Evolutionary conservation across 2,113 vertebrate genomes (phyloP), one percentile per base, ranked within the genome.

Genomic region (Platycercus adscitus): DNA sequence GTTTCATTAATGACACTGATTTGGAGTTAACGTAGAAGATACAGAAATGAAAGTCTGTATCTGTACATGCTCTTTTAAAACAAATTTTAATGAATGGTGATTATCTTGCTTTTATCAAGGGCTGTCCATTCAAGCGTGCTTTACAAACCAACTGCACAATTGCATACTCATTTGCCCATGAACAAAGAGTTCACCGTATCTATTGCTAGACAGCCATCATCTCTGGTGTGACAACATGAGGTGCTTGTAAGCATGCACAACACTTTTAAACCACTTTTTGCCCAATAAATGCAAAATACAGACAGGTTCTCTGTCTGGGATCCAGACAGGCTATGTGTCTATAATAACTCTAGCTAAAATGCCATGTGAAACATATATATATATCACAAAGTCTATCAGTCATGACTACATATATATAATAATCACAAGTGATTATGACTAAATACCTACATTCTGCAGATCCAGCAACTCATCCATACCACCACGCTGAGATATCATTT

Each of bases 1-100:
- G 44, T 78, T 86, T 88, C 92, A 88, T 93, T 95, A 96, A 94
- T n/a, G 44, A 86, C 26, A 81, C 69, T 68, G 86, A 81, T 96
- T 78, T 61, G 50, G 77, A 95, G 49, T 70, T 64, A 41, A 84
- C 64, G 43, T 33, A 93, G 69, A 56, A 79, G 35, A 65, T 46
- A 81, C 10, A 64, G 56, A 81, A 96, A 79, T 77, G 23, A 16
- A 90, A 84, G 58, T 44, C 86, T 86, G 52, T 58, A 26, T 37
- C 60, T 5, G 56, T 8, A 49, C 65, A 26, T 6, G 37, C 65
- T 70, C 52, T 85, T 86, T 86, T 77, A 93, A 93, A 91, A 60
- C 44, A 71, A 55, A 66, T 84, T 65, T 86, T 81, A 95, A 84
- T 80, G 70, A 91, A 69, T 23, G 37, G 41, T 58, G 56, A 91